phyloP scores from a whole-genome alignment of 2,797 vertebrate genomes.

The Propithecus deckenii region DNA sequence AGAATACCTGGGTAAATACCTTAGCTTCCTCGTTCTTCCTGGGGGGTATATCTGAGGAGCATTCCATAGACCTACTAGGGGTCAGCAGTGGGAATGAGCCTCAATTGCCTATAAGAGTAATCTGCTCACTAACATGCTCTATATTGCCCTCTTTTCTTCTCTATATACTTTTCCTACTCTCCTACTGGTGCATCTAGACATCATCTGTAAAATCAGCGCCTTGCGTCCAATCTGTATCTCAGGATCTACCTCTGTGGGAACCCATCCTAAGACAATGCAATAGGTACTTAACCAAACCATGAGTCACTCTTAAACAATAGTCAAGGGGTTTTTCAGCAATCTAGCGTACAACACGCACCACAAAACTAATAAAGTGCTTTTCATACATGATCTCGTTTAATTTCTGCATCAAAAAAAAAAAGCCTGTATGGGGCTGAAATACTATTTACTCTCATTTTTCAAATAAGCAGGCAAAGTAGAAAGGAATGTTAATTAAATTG shows the following conservation, averaged over 20 bases:
- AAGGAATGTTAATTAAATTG: not conserved
- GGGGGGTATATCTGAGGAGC: not conserved
- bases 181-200: not conserved
- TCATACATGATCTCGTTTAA: not conserved
- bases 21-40: not conserved
- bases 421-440: not conserved
- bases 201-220: not conserved
- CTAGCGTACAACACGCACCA: not conserved
- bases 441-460: not conserved
- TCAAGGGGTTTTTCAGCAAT: not conserved
- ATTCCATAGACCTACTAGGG: not conserved
- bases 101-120: not conserved
- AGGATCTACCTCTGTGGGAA: not conserved
- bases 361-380: not conserved
- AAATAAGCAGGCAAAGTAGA: not conserved
- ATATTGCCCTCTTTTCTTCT: not conserved
- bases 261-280: not conserved
- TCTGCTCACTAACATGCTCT: not conserved
- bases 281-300: not conserved
- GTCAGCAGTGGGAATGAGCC: not conserved
- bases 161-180: not conserved
- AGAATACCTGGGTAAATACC: not conserved
- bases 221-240: not conserved
- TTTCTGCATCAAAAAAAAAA: not conserved
- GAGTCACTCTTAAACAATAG: not conserved